Conservation (phyloP, 2,113 vertebrate species). For the Grus americana region DNA sequence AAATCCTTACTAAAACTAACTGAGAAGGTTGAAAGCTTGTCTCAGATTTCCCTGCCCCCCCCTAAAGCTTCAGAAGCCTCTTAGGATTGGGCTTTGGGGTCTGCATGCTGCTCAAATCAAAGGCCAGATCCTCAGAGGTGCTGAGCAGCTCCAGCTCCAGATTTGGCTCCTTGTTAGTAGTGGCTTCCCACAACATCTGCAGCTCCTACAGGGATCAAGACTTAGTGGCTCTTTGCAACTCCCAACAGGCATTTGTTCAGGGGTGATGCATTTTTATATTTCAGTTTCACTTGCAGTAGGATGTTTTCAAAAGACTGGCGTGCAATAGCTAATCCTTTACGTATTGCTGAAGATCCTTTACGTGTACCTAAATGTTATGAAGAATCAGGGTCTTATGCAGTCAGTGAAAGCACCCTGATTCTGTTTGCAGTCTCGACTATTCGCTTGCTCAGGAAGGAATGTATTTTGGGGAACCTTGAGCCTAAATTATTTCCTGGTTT, state of each 20-base stretch:
- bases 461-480: not conserved
- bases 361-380: not conserved
- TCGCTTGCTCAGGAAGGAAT: not conserved
- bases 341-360: not conserved
- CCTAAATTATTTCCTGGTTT: not conserved
- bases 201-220: not conserved
- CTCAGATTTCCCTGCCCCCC: not conserved
- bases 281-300: not conserved
- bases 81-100: not conserved
- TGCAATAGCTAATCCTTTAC: not conserved
- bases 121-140: constrained; percentile 9
- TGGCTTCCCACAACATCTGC: constrained; percentile 35
- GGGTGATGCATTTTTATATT: not conserved
- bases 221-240: not conserved
- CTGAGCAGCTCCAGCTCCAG: not conserved
- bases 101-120: not conserved
- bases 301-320: not conserved
- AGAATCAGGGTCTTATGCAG: not conserved
- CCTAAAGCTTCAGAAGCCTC: not conserved
- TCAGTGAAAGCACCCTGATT: not conserved
- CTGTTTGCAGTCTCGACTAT: not conserved
- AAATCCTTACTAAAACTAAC: not conserved
- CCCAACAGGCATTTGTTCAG: not conserved
- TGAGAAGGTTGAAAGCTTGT: not conserved
- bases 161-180: not conserved